These are phyloP conservation scores for Catharus minimus DNA, from an alignment of 2,113 vertebrate species.

Conservation along the genomic window DNA sequence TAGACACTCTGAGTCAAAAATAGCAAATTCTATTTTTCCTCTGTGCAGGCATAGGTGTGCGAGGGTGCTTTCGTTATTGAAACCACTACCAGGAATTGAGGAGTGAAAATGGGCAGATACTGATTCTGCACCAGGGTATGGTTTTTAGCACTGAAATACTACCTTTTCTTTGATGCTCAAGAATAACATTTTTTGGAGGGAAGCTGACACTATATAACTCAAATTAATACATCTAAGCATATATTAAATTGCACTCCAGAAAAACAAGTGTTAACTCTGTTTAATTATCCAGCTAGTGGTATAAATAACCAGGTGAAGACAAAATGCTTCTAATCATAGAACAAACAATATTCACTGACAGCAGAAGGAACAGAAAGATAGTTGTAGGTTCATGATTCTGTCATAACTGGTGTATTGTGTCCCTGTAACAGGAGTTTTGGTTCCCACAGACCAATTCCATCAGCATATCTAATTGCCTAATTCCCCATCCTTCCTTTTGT, in stretches of 20 bases:
- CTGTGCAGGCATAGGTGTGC: background rate
- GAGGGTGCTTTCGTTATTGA: constrained; percentile 3
- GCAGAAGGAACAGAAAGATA: background rate
- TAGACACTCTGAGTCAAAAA: constrained; percentile 39
- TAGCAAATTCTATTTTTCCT: constrained; percentile 13
- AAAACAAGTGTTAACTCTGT: background rate
- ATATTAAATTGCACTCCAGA: background rate
- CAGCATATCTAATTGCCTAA: background rate
- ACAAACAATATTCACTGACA: background rate
- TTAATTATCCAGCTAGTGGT: background rate
- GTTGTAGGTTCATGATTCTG: background rate
- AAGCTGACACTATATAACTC: background rate
- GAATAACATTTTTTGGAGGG: background rate
- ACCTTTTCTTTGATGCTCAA: background rate
- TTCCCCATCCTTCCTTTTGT: background rate
- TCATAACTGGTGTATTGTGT: background rate
- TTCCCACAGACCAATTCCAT: background rate
- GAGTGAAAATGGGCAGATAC: background rate
- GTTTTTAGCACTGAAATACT: background rate
- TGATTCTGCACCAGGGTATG: background rate
- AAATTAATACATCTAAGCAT: background rate
- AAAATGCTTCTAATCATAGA: background rate
- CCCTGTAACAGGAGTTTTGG: background rate
- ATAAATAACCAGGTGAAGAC: background rate
- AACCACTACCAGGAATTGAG: background rate